phyloP scores from a whole-genome alignment of 92 coral and sea anemone species.

The Blastomussa wellsi region DNA sequence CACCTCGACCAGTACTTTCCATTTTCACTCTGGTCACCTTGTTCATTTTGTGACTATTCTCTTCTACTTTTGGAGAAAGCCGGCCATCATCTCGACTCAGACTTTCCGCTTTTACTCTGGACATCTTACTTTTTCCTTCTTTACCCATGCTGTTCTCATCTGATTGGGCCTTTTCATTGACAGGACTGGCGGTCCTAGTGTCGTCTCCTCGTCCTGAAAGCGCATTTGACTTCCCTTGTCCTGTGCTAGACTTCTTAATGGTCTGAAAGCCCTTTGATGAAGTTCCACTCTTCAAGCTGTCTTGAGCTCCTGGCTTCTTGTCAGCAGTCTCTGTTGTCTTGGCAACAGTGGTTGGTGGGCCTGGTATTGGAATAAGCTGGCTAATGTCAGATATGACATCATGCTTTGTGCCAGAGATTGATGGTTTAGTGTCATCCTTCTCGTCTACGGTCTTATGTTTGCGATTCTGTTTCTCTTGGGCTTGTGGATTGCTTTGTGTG shows the following conservation, averaged over 20 bases:
- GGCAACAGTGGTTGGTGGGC: not conserved
- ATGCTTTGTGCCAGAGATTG: slow-evolving; percentile 25
- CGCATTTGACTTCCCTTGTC: slow-evolving; percentile 19
- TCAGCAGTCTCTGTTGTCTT: slow-evolving; percentile 23
- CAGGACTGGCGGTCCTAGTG: slow-evolving; percentile 5
- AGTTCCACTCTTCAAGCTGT: slow-evolving; percentile 1
- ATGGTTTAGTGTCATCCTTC: slow-evolving; percentile 40
- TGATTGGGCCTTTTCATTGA: not conserved
- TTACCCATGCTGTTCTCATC: slow-evolving; percentile 24
- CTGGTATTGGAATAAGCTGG: slow-evolving; percentile 57
- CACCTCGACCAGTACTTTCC: slow-evolving; percentile 9
- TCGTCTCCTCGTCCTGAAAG: slow-evolving; percentile 10
- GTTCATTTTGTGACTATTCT: slow-evolving; percentile 2
- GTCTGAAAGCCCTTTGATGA: slow-evolving; percentile 5
- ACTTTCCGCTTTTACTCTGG: slow-evolving; percentile 24
- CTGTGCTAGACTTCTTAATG: slow-evolving; percentile 1
- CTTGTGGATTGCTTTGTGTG: slow-evolving; percentile 58
- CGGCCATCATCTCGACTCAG: slow-evolving; percentile 25
- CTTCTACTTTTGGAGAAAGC: slow-evolving; percentile 7
- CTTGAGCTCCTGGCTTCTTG: slow-evolving; percentile 31
- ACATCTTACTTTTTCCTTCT: slow-evolving; percentile 12
- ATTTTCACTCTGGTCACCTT: slow-evolving; percentile 19
- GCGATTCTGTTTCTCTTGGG: slow-evolving; percentile 37
- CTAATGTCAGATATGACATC: slow-evolving; percentile 36
- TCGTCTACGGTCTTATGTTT: slow-evolving; percentile 31